phyloP scores from a whole-genome alignment of 2,113 vertebrate genomes.

The Mus pahari region DNA sequence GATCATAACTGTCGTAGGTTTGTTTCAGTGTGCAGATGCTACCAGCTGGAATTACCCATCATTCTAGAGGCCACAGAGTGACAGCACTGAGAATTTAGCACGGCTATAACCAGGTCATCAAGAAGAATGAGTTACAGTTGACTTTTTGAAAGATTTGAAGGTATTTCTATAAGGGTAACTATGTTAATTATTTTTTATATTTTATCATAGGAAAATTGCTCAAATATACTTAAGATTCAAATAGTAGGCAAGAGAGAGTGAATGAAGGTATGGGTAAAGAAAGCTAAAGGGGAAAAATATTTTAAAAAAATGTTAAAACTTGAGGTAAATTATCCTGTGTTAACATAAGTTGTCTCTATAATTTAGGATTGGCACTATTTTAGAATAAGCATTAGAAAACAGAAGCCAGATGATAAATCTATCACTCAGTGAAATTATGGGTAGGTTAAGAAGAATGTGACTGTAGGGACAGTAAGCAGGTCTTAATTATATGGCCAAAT shows the following conservation, averaged over 20 bases:
- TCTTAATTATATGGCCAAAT: constrained; percentile 62
- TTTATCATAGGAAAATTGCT: constrained; percentile 73
- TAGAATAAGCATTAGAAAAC: constrained; percentile 63
- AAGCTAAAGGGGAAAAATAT: constrained; percentile 52
- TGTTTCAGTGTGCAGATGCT: constrained; percentile 77
- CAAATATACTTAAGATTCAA: constrained; percentile 63
- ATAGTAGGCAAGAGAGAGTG: constrained; percentile 27
- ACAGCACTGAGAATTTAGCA: constrained; percentile 74
- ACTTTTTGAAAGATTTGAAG: constrained; percentile 67
- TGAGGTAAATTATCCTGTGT: constrained; percentile 64
- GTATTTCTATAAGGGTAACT: constrained; percentile 70
- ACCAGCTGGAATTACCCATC: constrained; percentile 78
- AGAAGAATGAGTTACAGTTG: constrained; percentile 67
- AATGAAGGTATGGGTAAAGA: constrained; percentile 60
- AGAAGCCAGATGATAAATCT: constrained; percentile 64
- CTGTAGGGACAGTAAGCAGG: constrained; percentile 52
- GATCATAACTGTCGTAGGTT: constrained; percentile 69
- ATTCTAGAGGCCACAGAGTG: constrained; percentile 73
- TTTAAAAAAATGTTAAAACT: constrained; percentile 45
- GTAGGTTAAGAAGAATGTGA: constrained; percentile 53
- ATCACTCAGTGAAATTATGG: constrained; percentile 54
- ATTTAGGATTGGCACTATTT: constrained; percentile 72
- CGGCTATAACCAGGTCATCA: constrained; percentile 64
- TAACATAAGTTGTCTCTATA: constrained; percentile 47
- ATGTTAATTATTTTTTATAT: constrained; percentile 72